These are phyloP conservation scores for Latrodectus geometricus DNA, from an alignment of 1,140 invertebrate species.

Conservation along the genomic window DNA sequence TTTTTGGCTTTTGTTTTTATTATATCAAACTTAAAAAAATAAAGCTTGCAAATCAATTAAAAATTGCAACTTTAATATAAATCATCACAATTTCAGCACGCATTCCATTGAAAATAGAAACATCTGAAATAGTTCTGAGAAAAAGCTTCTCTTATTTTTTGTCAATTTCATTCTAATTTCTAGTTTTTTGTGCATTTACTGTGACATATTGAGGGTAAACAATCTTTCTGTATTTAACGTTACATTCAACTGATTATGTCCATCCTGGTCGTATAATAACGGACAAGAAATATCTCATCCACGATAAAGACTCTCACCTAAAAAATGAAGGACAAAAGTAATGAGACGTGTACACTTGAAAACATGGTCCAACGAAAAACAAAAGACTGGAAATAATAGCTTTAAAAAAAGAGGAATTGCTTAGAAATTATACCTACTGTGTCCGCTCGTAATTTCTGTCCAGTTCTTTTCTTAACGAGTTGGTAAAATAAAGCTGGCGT, in stretches of 20 bases:
- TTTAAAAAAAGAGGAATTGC: conserved; percentile 4
- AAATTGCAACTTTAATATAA: no score
- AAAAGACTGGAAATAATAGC: conserved; percentile 10
- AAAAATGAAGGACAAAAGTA: conserved; percentile 17
- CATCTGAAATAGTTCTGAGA: no score
- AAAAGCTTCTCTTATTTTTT: no score
- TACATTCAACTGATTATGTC: background rate
- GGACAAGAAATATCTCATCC: background rate
- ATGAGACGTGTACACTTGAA: conserved; percentile 27
- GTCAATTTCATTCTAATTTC: no score
- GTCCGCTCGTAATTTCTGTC: conserved; percentile 35
- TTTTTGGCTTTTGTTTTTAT: no score
- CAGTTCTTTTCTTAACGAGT: conserved; percentile 49
- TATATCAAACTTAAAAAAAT: no score
- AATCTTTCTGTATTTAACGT: background rate
- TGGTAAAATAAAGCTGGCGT: conserved; percentile 54
- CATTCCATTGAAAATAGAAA: no score
- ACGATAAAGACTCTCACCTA: conserved; percentile 14
- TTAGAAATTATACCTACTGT: conserved; percentile 39
- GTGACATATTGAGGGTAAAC: background rate
- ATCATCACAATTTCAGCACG: no score
- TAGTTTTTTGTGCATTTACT: background rate
- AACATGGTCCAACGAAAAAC: conserved; percentile 18
- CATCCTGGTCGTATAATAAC: background rate
- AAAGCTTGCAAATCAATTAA: no score